phyloP scores from a whole-genome alignment of 2,113 vertebrate genomes.

The Aythya baeri region DNA sequence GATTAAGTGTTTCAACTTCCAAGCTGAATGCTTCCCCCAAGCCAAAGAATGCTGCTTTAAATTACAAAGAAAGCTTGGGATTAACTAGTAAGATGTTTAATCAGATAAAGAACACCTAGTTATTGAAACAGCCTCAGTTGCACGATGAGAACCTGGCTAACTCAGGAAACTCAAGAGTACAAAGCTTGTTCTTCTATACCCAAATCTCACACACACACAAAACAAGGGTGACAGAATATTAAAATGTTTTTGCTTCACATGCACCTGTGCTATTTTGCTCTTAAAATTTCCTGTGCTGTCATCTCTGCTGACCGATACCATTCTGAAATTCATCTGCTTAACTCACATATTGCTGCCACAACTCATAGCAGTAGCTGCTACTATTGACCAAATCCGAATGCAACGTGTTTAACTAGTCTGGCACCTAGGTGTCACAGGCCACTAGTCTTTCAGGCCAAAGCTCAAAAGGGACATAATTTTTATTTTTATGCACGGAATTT shows the following conservation, averaged over 20 bases:
- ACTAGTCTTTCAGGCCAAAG: not conserved
- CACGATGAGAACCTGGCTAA: not conserved
- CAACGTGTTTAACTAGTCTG: not conserved
- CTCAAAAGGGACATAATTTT: not conserved
- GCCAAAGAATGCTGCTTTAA: not conserved
- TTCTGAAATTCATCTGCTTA: not conserved
- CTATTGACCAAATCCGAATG: not conserved
- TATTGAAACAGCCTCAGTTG: not conserved
- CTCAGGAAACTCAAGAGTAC: not conserved
- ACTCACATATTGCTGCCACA: fast-evolving
- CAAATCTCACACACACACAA: not conserved
- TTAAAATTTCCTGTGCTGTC: not conserved
- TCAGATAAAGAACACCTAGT: not conserved
- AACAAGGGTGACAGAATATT: not conserved
- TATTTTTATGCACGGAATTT: not conserved
- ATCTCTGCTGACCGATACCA: not conserved
- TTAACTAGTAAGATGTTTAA: not conserved
- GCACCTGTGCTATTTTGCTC: not conserved
- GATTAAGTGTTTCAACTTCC: not conserved
- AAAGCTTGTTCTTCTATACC: not conserved
- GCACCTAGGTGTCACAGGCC: not conserved
- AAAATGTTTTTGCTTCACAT: not conserved
- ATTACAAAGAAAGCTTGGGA: not conserved
- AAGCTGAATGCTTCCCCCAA: not conserved
- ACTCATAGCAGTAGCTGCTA: not conserved